These are phyloP conservation scores for Thalassophryne amazonica DNA, from an alignment of 2,797 vertebrate species.

Conservation along the genomic window DNA sequence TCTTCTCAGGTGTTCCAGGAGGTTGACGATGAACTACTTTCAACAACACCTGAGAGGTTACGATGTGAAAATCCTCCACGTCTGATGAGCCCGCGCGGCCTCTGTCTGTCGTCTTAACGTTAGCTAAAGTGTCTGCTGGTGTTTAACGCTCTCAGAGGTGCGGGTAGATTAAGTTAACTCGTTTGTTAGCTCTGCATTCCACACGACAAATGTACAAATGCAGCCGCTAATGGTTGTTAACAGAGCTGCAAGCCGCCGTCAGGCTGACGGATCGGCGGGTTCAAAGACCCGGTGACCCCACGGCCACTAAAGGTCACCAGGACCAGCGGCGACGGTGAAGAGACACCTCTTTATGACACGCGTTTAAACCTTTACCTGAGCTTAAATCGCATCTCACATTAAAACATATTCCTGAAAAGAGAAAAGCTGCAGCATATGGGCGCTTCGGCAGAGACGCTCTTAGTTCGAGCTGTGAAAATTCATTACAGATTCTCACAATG, in stretches of 20 bases:
- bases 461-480: conserved; percentile 56
- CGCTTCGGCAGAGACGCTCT: conserved; percentile 46
- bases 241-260: conserved; percentile 14
- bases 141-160: conserved; percentile 59
- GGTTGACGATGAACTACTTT: background rate
- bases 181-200: conserved; percentile 63
- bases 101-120: conserved; percentile 35
- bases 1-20: background rate
- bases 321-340: too few species aligned
- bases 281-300: background rate
- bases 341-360: too few species aligned
- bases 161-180: conserved; percentile 60
- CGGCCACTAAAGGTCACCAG: conserved; percentile 2
- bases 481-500: conserved; percentile 51
- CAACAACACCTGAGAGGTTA: too few species aligned
- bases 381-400: conserved; percentile 28
- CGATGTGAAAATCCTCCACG: too few species aligned
- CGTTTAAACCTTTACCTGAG: too few species aligned
- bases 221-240: conserved; percentile 56
- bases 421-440: conserved; percentile 48
- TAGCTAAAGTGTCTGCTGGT: conserved; percentile 60
- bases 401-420: conserved; percentile 20
- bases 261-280: background rate
- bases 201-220: conserved; percentile 50
- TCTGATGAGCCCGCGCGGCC: conserved; percentile 8